These are phyloP conservation scores for Abrostola triplasia DNA, from an alignment of 2,888 invertebrate species.

Conservation along the genomic window DNA sequence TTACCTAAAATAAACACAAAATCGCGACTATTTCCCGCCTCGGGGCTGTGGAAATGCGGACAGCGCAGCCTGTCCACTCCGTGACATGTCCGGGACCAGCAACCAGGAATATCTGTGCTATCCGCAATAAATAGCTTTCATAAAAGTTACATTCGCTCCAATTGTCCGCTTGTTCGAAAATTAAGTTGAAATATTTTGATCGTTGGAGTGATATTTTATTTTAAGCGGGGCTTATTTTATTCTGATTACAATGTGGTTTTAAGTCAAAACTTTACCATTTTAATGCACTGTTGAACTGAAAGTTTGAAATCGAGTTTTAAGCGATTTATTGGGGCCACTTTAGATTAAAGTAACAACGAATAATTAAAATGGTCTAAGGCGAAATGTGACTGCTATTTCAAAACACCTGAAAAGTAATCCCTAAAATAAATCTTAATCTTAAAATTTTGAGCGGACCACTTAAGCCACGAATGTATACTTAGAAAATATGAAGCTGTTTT, in stretches of 20 bases:
- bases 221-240: conserved; percentile 26
- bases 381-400: neutral
- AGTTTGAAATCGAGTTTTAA: conserved; percentile 17
- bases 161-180: conserved; percentile 45
- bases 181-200: conserved; percentile 49
- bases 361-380: neutral
- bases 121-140: conserved; percentile 63
- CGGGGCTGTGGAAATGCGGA: conserved; percentile 72
- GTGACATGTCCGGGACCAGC: conserved; percentile 69
- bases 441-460: neutral
- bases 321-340: conserved; percentile 29
- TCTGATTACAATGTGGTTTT: conserved; percentile 26
- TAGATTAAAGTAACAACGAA: conserved; percentile 11
- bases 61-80: conserved; percentile 67
- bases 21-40: conserved; percentile 73
- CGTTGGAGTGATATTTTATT: conserved; percentile 27
- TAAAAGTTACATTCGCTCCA: conserved; percentile 53
- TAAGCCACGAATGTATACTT: neutral
- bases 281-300: conserved; percentile 31
- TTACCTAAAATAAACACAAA: conserved; percentile 77
- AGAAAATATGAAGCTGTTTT: no score
- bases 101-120: conserved; percentile 67
- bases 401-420: neutral
- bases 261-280: conserved; percentile 19
- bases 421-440: neutral